Base-by-base conservation (phyloP, 2,888 invertebrate species). In the Sarcophaga subvicina region DNA sequence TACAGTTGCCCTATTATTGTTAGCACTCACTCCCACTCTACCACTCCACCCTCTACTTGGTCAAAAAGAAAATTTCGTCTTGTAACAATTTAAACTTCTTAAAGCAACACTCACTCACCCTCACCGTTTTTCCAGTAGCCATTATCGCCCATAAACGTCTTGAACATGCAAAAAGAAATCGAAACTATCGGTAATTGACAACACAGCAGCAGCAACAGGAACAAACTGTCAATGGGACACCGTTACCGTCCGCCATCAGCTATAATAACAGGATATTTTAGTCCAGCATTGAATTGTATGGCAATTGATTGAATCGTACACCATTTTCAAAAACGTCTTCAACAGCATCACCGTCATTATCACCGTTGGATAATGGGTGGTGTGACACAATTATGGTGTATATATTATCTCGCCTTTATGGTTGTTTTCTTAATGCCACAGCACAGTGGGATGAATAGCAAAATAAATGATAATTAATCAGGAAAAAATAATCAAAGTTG, bases 171-270 rank as follows among this genome's bases (percentile, higher is more conserved):
- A 64, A 63, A 37, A 66, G 20, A 85, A 63, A 86, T 71, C 63
- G 60, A 67, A 83, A 80, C 84, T 79, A 84, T 82, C 67, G 76
- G 78, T 75, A 71, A 80, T 75, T 87, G 84, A 84, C 87, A 86
- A 83, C 66, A 37, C 66, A 10, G 8, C 37, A 37, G 62, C 47
- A 17, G 45, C 20, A 73, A 59, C 49, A 54, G 54, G 20, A 64
- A 73, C 69, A 77, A 75, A 75, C 60, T 78, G 77, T 72, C 81
- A 83, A 62, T 78, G 66, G 75, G 73, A 80, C 45, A 62, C 66
- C 64, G 64, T 60, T 27, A 27, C 62, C 64, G 64, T 45, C 77
- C 69, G 72, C 77, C 84, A 80, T 77, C 22, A 64, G 79, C 5
- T 37, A 22, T 71, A 66, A 69, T 47, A 71, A 54, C 79, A 71